Conservation (phyloP, 2,797 vertebrate species). For the Myripristis jacobus region DNA sequence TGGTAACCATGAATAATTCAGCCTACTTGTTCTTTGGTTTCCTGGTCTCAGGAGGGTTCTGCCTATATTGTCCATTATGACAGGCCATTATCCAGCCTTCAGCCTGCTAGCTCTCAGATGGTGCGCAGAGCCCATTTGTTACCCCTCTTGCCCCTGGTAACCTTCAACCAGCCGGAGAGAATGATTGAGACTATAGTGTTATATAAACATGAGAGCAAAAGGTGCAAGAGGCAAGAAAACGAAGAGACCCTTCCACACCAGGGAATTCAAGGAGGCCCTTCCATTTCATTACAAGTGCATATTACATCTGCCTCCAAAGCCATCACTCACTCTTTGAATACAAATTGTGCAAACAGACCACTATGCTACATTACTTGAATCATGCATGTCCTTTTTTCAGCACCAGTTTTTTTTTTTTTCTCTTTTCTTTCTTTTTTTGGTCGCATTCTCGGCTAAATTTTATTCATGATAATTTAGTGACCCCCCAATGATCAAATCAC, state of each 20-base stretch:
- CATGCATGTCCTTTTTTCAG: constrained; percentile 42
- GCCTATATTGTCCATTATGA: constrained; percentile 96
- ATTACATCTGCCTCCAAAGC: constrained; percentile 79
- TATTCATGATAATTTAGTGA: constrained; percentile 33
- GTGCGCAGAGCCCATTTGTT: constrained; percentile 91
- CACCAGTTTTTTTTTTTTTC: background rate
- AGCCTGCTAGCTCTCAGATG: constrained; percentile 92
- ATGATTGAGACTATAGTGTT: constrained; percentile 90
- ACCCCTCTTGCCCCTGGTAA: constrained; percentile 89
- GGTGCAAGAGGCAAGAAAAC: constrained; percentile 82
- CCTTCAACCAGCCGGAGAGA: constrained; percentile 92
- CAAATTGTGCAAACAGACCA: constrained; percentile 67
- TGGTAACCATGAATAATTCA: constrained; percentile 96
- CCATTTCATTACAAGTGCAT: constrained; percentile 84
- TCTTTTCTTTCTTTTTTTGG: too few species aligned
- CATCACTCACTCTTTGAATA: constrained; percentile 77
- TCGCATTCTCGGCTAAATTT: constrained; percentile 6
- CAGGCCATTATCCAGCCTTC: constrained; percentile 96
- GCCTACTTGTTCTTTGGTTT: constrained; percentile 88
- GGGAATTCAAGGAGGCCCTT: constrained; percentile 78
- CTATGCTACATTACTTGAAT: constrained; percentile 58
- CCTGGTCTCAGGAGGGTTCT: constrained; percentile 91
- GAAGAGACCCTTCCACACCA: constrained; percentile 73
- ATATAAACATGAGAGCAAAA: constrained; percentile 93
- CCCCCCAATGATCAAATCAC: constrained; percentile 27